phyloP scores from a whole-genome alignment of 2,888 invertebrate species.

The Euspilapteryx auroguttella region DNA sequence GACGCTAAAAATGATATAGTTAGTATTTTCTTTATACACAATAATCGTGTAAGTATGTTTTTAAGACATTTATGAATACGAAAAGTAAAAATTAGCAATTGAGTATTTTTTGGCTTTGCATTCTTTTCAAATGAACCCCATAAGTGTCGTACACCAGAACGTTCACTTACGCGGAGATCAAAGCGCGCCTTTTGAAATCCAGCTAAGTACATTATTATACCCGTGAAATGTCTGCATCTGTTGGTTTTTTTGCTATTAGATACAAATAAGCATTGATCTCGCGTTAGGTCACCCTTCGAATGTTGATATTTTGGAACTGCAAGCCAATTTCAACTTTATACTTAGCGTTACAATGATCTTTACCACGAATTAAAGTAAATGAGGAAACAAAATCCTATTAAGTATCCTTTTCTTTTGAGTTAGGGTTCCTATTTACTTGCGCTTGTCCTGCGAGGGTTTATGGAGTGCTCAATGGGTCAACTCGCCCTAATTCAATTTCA shows the following conservation, averaged over 20 bases:
- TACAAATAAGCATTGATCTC: slow-evolving; percentile 52
- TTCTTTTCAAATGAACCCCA: not conserved
- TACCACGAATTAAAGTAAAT: not conserved
- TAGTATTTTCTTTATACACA: no score
- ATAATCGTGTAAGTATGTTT: no score
- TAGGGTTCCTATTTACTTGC: slow-evolving; percentile 5
- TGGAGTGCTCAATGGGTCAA: slow-evolving; percentile 29
- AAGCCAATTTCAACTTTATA: slow-evolving; percentile 8
- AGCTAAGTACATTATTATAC: slow-evolving; percentile 55
- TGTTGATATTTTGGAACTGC: slow-evolving; percentile 6
- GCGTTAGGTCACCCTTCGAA: slow-evolving; percentile 24
- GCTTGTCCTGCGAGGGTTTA: slow-evolving; percentile 5
- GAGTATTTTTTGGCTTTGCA: not conserved
- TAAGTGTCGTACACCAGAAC: not conserved
- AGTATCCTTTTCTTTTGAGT: slow-evolving; percentile 5
- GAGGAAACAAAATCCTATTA: slow-evolving; percentile 8
- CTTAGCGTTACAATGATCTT: slow-evolving; percentile 1
- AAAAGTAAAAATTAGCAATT: no score
- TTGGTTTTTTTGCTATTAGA: slow-evolving; percentile 55
- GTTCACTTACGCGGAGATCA: slow-evolving; percentile 26
- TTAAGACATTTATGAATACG: no score
- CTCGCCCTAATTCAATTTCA: slow-evolving; percentile 48
- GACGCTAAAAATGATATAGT: no score
- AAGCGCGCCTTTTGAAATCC: slow-evolving; percentile 49
- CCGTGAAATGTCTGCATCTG: slow-evolving; percentile 59